These are phyloP conservation scores for Spilogale gracilis DNA, from an alignment of 2,113 vertebrate genomes.

Conservation along the genomic window DNA sequence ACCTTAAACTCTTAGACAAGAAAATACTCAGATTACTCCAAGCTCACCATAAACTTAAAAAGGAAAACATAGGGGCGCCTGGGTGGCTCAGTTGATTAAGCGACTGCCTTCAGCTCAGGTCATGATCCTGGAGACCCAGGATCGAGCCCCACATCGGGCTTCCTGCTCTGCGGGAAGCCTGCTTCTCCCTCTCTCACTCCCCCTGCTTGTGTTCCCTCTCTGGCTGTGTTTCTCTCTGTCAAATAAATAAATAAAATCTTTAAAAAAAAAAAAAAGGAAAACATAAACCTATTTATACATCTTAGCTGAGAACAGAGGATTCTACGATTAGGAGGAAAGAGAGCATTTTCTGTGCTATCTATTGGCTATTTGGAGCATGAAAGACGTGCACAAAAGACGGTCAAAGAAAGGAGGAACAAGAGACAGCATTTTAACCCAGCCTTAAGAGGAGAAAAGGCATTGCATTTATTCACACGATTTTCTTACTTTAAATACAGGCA, in stretches of 20 bases:
- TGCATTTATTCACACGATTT: background rate
- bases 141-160: no score
- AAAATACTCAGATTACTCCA: background rate
- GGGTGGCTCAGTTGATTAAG: no score
- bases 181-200: no score
- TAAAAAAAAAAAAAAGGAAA: background rate
- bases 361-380: background rate
- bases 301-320: background rate
- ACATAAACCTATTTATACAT: background rate
- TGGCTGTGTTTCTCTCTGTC: no score
- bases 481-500: constrained; percentile 33
- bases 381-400: background rate
- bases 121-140: no score
- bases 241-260: no score
- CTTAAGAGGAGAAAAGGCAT: background rate
- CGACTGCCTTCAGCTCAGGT: no score
- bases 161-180: no score
- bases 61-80: background rate
- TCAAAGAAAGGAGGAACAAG: background rate
- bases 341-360: background rate
- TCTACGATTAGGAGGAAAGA: background rate
- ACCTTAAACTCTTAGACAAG: background rate
- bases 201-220: no score
- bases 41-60: background rate
- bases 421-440: background rate